Conservation (phyloP, 2,113 vertebrate genomes). For the Sphaerodactylus townsendi region DNA sequence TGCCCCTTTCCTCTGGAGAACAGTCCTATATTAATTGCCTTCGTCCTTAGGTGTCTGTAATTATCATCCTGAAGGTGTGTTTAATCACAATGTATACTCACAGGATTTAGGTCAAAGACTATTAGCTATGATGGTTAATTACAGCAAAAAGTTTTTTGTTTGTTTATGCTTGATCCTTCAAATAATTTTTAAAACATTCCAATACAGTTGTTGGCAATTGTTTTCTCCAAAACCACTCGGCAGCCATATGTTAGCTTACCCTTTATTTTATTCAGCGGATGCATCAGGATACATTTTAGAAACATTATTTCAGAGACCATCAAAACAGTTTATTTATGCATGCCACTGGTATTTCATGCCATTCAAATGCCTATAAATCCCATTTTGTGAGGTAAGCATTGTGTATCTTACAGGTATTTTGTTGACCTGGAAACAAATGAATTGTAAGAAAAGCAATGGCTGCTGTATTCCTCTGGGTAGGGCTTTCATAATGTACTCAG, state of each 20-base stretch:
- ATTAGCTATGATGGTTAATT: conserved; percentile 76
- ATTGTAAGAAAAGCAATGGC: conserved; percentile 38
- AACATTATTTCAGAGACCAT: neutral
- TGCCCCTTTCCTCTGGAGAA: conserved; percentile 60
- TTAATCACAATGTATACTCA: conserved; percentile 77
- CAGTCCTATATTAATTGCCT: conserved; percentile 76
- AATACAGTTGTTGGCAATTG: conserved; percentile 59
- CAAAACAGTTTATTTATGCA: neutral
- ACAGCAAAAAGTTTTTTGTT: conserved; percentile 62
- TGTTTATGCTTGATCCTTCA: conserved; percentile 68
- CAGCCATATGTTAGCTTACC: conserved; percentile 9
- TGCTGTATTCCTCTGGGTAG: conserved; percentile 46
- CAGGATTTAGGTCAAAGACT: conserved; percentile 67
- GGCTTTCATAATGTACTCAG: conserved; percentile 46
- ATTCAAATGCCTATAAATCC: conserved; percentile 35
- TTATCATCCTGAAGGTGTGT: conserved; percentile 82
- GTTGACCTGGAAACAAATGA: conserved; percentile 2
- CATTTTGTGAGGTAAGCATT: neutral
- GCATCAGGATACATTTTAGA: conserved; percentile 34
- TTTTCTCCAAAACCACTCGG: conserved; percentile 53
- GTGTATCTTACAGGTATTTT: conserved; percentile 27
- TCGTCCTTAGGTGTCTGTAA: conserved; percentile 79
- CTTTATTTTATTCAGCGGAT: neutral
- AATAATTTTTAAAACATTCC: conserved; percentile 52
- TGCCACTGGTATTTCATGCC: conserved; percentile 1